These are phyloP conservation scores for Amniataba percoides DNA, from an alignment of 2,797 vertebrate genomes.

Conservation along the genomic window DNA sequence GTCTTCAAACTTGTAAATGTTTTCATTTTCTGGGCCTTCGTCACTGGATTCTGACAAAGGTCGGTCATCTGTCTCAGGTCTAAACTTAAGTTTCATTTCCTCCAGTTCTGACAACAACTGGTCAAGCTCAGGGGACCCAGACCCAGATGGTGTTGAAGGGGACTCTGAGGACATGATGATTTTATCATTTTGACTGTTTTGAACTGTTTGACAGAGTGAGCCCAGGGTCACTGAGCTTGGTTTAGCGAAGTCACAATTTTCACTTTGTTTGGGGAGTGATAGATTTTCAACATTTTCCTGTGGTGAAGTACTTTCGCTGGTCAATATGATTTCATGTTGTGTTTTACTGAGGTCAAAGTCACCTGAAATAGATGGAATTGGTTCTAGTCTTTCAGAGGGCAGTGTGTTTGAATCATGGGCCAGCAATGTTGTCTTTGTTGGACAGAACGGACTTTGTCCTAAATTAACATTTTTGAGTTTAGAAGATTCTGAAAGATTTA, in stretches of 20 bases:
- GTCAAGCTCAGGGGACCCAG: conserved; percentile 68
- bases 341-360: conserved; percentile 57
- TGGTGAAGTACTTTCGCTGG: conserved; percentile 31
- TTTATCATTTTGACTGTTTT: conserved; percentile 50
- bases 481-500: conserved; percentile 72
- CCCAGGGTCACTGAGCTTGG: conserved; percentile 47
- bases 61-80: conserved; percentile 43
- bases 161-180: conserved; percentile 46
- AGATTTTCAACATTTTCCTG: conserved; percentile 29
- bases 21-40: conserved; percentile 36
- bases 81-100: conserved; percentile 66
- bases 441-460: conserved; percentile 47
- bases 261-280: conserved; percentile 27
- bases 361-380: conserved; percentile 33
- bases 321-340: conserved; percentile 44
- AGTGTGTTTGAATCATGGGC: conserved; percentile 38
- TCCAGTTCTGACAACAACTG: conserved; percentile 68
- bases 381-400: conserved; percentile 45
- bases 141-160: conserved; percentile 39
- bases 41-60: conserved; percentile 45
- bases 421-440: conserved; percentile 32
- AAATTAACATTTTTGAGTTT: conserved; percentile 59
- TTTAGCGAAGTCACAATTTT: conserved; percentile 37
- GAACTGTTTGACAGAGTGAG: conserved; percentile 45
- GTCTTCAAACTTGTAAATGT: conserved; percentile 50